Percentiles rank a stretch among this genome's conserved stretches.
These are phyloP conservation scores for Pocota personata DNA, from an alignment of 2,888 invertebrate genomes.

Conservation along the genomic window DNA sequence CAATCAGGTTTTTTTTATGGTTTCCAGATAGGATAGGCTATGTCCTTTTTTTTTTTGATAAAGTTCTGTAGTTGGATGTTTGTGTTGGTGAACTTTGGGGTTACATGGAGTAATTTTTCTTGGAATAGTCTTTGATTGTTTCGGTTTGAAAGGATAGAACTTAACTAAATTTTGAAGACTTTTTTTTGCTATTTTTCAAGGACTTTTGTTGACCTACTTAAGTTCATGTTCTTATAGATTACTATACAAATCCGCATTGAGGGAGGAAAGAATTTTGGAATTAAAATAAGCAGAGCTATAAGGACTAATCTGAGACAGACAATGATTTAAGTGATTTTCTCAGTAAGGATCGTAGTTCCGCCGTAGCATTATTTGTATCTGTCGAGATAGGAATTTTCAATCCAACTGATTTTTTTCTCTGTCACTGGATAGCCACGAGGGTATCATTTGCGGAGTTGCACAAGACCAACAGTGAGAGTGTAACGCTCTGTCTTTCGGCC, in stretches of 20 bases:
- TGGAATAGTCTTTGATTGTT: not conserved
- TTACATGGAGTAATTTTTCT: not conserved
- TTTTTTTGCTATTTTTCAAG: not conserved
- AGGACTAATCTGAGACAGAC: too few species aligned
- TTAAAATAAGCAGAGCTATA: too few species aligned
- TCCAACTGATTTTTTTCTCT: too few species aligned
- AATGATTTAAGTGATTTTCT: not conserved
- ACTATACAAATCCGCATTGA: too few species aligned
- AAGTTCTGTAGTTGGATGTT: not conserved
- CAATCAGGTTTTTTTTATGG: constrained; percentile 12
- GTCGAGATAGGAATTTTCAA: too few species aligned
- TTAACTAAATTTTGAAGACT: not conserved
- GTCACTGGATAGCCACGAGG: too few species aligned
- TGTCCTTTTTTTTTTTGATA: not conserved
- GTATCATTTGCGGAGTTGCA: too few species aligned
- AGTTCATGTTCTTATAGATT: not conserved
- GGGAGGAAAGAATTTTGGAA: too few species aligned
- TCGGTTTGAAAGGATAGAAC: not conserved
- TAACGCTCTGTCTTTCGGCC: too few species aligned
- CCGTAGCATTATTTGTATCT: too few species aligned
- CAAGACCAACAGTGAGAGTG: too few species aligned
- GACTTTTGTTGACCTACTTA: not conserved
- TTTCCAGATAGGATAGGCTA: not conserved
- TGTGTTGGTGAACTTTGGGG: constrained; percentile 8
- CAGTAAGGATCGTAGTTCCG: too few species aligned